phyloP scores from a whole-genome alignment of 2,888 invertebrate genomes.

The Celastrina argiolus region DNA sequence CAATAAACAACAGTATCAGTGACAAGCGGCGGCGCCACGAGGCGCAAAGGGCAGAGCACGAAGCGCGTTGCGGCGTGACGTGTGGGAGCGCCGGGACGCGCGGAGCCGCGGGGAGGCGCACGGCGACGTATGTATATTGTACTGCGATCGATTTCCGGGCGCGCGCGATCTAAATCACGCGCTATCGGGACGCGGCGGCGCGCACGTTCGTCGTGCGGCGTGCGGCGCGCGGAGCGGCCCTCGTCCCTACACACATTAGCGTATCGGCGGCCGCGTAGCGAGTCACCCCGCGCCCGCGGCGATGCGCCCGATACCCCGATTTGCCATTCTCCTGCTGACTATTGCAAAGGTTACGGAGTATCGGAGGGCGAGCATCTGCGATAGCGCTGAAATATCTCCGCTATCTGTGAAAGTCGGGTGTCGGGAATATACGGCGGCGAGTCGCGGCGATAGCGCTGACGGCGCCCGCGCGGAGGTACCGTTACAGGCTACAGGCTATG shows the following conservation, averaged over 20 bases:
- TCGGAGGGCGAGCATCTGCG: slow-evolving; percentile 12
- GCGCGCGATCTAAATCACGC: slow-evolving; percentile 29
- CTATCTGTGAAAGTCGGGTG: slow-evolving; percentile 19
- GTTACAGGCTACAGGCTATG: too few species aligned
- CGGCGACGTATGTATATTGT: slow-evolving; percentile 2
- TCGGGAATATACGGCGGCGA: not conserved
- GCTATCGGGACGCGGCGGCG: slow-evolving; percentile 29
- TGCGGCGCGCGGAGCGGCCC: slow-evolving; percentile 31
- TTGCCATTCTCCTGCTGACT: slow-evolving; percentile 20
- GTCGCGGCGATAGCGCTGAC: not conserved
- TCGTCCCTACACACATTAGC: slow-evolving; percentile 33
- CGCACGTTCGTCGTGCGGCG: slow-evolving; percentile 28
- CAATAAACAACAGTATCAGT: not conserved
- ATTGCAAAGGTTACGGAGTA: slow-evolving; percentile 8
- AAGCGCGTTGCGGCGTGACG: not conserved
- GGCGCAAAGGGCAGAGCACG: not conserved
- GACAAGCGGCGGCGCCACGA: slow-evolving; percentile 2
- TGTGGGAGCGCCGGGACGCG: not conserved
- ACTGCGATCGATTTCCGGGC: slow-evolving; percentile 24
- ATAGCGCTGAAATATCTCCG: slow-evolving; percentile 18
- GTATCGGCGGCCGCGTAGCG: slow-evolving; percentile 25
- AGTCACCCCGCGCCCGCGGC: slow-evolving; percentile 13
- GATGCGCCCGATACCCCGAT: slow-evolving; percentile 17
- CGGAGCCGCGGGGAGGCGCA: not conserved
- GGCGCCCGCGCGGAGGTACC: not conserved